Percentiles rank a stretch among this genome's conserved stretches.
Conservation (phyloP, 2,888 invertebrate species). For the Thyatira batis region DNA sequence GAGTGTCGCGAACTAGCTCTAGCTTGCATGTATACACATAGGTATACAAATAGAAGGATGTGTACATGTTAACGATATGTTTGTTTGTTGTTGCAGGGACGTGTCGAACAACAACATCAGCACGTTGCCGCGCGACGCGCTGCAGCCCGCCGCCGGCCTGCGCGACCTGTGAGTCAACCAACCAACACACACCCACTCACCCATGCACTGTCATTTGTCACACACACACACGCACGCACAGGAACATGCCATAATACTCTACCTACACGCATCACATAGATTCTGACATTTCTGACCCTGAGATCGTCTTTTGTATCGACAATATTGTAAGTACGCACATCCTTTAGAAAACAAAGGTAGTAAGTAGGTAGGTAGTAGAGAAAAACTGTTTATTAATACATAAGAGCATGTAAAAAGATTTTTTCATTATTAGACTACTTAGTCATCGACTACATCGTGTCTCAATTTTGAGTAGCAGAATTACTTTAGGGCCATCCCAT, state of each 20-base stretch:
- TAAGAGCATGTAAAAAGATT: no score
- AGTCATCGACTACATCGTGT: no score
- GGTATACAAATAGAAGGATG: not conserved
- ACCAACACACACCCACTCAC: not conserved
- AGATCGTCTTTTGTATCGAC: no score
- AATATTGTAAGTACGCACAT: no score
- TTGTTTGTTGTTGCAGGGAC: constrained; percentile 84
- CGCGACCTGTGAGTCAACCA: constrained; percentile 87
- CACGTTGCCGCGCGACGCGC: constrained; percentile 86
- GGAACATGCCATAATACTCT: no score
- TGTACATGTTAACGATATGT: not conserved
- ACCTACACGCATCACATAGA: not conserved
- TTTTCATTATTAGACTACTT: no score
- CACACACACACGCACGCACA: not conserved
- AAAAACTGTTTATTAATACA: no score
- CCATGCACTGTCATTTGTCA: not conserved
- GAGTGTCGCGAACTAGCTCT: not conserved
- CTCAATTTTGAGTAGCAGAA: no score
- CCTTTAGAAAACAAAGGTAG: no score
- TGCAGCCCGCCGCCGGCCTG: constrained; percentile 85
- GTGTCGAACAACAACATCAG: constrained; percentile 92
- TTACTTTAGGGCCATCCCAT: no score
- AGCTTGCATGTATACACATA: not conserved
- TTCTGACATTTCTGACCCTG: no score
- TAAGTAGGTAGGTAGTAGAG: no score